Percentiles rank a stretch among this genome's conserved stretches.
Evolutionary conservation across 2,113 vertebrate species (phyloP).

Genomic region (Corvus moneduloides): DNA sequence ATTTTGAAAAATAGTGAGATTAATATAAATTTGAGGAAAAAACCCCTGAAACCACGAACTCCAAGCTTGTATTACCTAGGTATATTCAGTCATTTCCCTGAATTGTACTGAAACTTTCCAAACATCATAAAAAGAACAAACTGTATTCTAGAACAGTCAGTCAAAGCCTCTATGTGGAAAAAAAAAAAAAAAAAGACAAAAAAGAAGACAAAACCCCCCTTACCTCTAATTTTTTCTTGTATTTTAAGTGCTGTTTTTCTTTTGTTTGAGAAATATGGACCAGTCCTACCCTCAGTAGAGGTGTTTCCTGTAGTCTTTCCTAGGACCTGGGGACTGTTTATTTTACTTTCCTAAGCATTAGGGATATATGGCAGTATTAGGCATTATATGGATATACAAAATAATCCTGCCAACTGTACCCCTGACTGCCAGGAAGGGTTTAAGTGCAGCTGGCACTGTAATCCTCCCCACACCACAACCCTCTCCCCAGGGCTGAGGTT

Average conservation of each 20-base stretch:
- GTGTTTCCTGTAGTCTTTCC: neutral
- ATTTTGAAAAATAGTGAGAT: neutral
- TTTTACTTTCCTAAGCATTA: neutral
- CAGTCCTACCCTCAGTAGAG: neutral
- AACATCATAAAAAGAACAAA: neutral
- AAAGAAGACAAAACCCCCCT: neutral
- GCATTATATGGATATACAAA: neutral
- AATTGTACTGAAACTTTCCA: conserved; percentile 10
- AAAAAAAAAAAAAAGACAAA: neutral
- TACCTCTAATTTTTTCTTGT: neutral
- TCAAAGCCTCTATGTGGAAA: neutral
- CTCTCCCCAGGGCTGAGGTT: neutral
- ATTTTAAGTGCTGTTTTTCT: neutral
- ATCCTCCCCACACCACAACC: neutral
- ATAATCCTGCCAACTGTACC: neutral
- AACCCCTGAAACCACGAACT: neutral
- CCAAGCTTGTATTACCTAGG: neutral
- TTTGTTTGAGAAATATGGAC: neutral
- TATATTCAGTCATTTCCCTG: conserved; percentile 28
- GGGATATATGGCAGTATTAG: rapidly evolving
- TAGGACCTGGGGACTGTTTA: neutral
- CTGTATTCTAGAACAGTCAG: neutral
- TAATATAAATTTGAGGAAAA: neutral
- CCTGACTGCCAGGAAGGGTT: neutral
- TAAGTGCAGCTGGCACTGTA: neutral